A percentile compares a stretch with the other conserved stretches of the same genome.
Evolutionary conservation across 2,888 invertebrate species (phyloP).

Genomic region (Harpalus rubripes): DNA sequence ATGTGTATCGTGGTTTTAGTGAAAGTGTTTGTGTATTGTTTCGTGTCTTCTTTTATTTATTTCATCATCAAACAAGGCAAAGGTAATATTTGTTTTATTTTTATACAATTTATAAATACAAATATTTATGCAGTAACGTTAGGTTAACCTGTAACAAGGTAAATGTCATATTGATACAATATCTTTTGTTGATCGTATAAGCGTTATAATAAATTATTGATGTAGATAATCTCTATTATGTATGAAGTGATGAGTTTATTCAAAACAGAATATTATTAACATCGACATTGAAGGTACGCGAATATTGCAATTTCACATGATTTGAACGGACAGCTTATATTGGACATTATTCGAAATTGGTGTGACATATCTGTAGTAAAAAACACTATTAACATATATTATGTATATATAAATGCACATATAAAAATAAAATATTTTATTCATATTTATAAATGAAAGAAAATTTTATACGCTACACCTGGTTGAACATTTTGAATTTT

Average conservation of each 20-base stretch:
- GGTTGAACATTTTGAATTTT: too few relatives aligned
- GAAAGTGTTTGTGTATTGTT: not conserved
- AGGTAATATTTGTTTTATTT: not conserved
- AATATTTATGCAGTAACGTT: not conserved
- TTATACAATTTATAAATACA: not conserved
- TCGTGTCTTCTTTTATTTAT: not conserved
- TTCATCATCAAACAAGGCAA: not conserved
- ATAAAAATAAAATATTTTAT: too few relatives aligned
- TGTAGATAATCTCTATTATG: not conserved
- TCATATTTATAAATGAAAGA: too few relatives aligned
- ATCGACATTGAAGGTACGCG: not conserved
- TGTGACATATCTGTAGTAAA: not conserved
- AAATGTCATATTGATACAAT: not conserved
- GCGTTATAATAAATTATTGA: not conserved
- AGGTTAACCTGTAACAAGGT: too few relatives aligned
- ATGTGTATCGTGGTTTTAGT: not conserved
- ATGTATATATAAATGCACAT: too few relatives aligned
- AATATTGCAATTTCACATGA: not conserved
- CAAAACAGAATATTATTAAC: not conserved
- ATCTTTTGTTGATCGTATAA: slow-evolving; percentile 38
- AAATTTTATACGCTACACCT: too few relatives aligned
- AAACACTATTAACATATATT: not conserved
- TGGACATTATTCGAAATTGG: not conserved
- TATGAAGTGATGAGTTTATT: slow-evolving; percentile 23
- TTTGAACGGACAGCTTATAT: not conserved